Base-by-base conservation (phyloP, 2,888 invertebrate genomes). In the Nasonovia ribisnigri region DNA sequence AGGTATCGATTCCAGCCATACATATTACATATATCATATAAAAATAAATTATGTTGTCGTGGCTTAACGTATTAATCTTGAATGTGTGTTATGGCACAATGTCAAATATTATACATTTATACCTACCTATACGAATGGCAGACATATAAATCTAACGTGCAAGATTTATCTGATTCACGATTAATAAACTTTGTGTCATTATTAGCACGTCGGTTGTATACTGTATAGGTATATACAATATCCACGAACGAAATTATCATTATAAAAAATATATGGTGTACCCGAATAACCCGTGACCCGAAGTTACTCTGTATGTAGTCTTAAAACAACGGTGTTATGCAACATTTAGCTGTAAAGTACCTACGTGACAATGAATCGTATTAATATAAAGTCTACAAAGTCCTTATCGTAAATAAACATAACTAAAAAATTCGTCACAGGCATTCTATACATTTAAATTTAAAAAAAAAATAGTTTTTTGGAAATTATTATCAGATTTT, bases 91-190 rank as follows among this genome's bases (percentile, higher is more conserved):
- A 29, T 26, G 88, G 6, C 29, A 88, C 36, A 88, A 88, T 88
- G 88, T 54, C 42, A 88, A 42, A 88, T 42, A 20, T 26, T 43
- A 43, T 54, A 54, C 16, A 46, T 46, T 46, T 51, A 51, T 51
- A 16, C 13, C 13, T 48, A 48, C 11, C 20, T 26, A 10, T 20
- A 88, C 42, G n/a, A 36, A 36, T 4, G 24, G 36, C 24, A 24
- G 11, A 51, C 88, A 51, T 8, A 29, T 87, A 51, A 87, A 84
- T 84, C 43, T 43, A 43, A 26, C 36, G 11, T 46, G 0, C 60
- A 10, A 89, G 57, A 89, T 89, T 89, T 60, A 60, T 89, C 57
- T 57, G 89, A 89, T 43, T 57, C 43, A 60, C 89, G 57, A 89
- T 57, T 88, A 89, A 43, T 43, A 57, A 89, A 88, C 88, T 54